Conservation (phyloP, 2,113 vertebrate genomes). For the Misgurnus anguillicaudatus region DNA sequence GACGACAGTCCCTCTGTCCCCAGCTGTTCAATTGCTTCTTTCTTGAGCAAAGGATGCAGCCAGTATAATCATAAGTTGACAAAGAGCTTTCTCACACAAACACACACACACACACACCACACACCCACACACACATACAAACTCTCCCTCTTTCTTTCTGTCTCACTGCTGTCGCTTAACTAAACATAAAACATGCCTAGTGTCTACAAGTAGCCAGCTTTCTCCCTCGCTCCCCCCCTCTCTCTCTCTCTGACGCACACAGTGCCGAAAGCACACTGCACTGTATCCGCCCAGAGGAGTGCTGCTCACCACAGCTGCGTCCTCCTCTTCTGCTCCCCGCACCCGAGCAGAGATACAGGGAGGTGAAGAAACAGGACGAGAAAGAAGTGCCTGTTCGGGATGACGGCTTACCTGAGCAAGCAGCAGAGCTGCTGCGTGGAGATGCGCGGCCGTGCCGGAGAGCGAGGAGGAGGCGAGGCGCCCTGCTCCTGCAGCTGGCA, state of each 20-base stretch:
- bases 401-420: slow-evolving; percentile 80
- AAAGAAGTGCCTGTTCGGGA: slow-evolving; percentile 56
- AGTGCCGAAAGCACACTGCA: slow-evolving; percentile 40
- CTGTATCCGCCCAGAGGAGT: slow-evolving; percentile 43
- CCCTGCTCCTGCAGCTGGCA: slow-evolving; percentile 78
- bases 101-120: slow-evolving; percentile 33
- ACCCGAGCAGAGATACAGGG: slow-evolving; percentile 36
- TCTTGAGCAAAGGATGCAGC: slow-evolving; percentile 82
- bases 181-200: slow-evolving; percentile 25
- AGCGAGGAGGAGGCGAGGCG: slow-evolving; percentile 63
- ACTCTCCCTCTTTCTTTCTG: slow-evolving; percentile 24
- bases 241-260: slow-evolving; percentile 34
- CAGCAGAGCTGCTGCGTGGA: slow-evolving; percentile 79
- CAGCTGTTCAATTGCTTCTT: slow-evolving; percentile 84
- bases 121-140: slow-evolving; percentile 38
- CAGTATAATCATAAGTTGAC: slow-evolving; percentile 86
- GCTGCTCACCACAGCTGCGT: slow-evolving; percentile 52
- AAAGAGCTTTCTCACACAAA: slow-evolving; percentile 66
- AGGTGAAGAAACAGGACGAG: slow-evolving; percentile 2
- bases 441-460: slow-evolving; percentile 66
- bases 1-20: slow-evolving; percentile 55
- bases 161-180: slow-evolving; percentile 27
- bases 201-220: slow-evolving; percentile 30
- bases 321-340: slow-evolving; percentile 37
- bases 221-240: slow-evolving; percentile 23